Evolutionary conservation across 2,797 vertebrate species (phyloP), one percentile per base, ranked within the genome.

Genomic region (Limnodromus scolopaceus): DNA sequence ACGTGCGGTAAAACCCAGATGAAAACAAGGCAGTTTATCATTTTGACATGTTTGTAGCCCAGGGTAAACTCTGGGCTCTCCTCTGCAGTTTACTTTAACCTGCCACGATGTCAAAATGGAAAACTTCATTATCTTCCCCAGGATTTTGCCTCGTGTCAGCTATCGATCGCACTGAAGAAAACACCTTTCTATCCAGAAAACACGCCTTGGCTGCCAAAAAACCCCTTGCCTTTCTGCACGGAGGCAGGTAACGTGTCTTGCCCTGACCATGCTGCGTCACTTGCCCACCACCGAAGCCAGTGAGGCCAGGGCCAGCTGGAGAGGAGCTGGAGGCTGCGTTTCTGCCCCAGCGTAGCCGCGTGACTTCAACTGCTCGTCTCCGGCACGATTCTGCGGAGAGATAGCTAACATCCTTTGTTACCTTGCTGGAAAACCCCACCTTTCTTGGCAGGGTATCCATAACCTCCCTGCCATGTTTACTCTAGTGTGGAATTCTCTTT

Each of bases 401-500:
- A 10, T 25, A 76, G 76, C 70, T 13, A 65, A 6, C 61, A 74
- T 60, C 70, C 72, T 90, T 78, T 78, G 93, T 89, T 93, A 94
- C 91, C 91, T 94, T 87, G 79, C 76, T 89, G 92, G 89, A 94
- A 96, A 95, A 87, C 77, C 75, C 92, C 84, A 95, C 88, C 93
- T 95, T 94, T 83, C 84, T 85, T 94, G 95, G 92, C 96, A 93
- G 60, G 17, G 41, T 39, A 91, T 81, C 69, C 72, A 58, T 61
- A 83, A 91, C 85, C 84, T 85, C 79, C 0, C 0, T 63, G 85
- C 92, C 80, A 64, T 93, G 96, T 96, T 96, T 97, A 95, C 88
- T 96, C 93, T 69, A 83, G 19, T 89, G 86, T 85, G 84, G 94
- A 97, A 96, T 93, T 97, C 88, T 92, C 85, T 82, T 80, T 90